Evolutionary conservation across 2,797 vertebrate species (phyloP).

Genomic region (Sebastes hopkinsi): DNA sequence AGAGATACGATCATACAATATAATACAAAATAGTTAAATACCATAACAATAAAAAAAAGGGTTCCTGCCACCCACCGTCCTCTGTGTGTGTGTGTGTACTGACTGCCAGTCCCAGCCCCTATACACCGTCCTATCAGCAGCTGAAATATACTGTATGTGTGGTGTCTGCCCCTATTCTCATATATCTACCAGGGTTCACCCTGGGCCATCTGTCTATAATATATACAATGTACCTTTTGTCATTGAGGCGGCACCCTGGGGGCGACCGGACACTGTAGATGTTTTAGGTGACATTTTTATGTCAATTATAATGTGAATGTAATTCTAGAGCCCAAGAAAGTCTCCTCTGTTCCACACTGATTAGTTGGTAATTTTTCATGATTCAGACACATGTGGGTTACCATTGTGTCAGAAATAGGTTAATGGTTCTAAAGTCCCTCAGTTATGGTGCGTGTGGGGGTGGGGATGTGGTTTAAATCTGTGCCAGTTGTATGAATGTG

Average conservation of each 20-base stretch:
- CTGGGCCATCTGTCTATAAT: conserved; percentile 39
- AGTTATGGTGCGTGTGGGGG: background rate
- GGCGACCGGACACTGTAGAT: background rate
- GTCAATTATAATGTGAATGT: conserved; percentile 22
- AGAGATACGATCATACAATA: background rate
- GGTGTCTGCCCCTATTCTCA: conserved; percentile 71
- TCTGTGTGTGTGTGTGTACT: conserved; percentile 18
- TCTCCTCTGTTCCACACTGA: background rate
- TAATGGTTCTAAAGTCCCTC: conserved; percentile 26
- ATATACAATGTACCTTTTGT: conserved; percentile 34
- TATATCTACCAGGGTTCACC: conserved; percentile 27
- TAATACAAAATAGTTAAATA: background rate
- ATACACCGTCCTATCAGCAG: conserved; percentile 39
- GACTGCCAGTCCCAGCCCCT: conserved; percentile 23
- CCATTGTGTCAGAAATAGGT: conserved; percentile 23
- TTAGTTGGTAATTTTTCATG: background rate
- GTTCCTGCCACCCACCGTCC: conserved; percentile 4
- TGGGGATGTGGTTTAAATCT: conserved; percentile 6
- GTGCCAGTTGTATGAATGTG: background rate
- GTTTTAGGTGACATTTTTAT: conserved; percentile 24
- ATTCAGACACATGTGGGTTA: conserved; percentile 26
- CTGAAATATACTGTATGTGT: conserved; percentile 45
- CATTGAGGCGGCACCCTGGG: background rate
- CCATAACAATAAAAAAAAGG: background rate
- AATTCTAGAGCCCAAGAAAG: background rate